Percentiles rank a stretch among this genome's conserved stretches.
Conservation (phyloP, 2,888 invertebrate genomes). For the Lepidocyrtinus sp. region DNA sequence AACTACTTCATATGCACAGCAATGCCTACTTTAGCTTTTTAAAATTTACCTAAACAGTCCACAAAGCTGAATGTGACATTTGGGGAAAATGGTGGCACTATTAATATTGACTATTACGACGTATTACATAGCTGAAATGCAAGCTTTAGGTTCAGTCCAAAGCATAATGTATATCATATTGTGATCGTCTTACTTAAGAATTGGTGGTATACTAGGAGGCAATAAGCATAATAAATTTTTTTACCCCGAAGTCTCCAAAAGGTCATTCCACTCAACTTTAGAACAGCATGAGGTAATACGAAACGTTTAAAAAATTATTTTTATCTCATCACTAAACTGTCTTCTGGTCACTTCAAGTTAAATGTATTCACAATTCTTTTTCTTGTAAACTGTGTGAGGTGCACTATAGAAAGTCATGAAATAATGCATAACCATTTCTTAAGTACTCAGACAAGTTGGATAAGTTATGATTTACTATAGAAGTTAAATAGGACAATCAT, state of each 20-base stretch:
- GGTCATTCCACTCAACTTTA: slow-evolving; percentile 46
- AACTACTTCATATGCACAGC: too few relatives aligned
- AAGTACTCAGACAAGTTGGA: background rate
- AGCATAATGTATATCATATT: too few relatives aligned
- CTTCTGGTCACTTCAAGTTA: background rate
- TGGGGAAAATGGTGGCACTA: too few relatives aligned
- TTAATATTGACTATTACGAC: background rate
- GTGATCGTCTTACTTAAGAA: too few relatives aligned
- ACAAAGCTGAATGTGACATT: too few relatives aligned
- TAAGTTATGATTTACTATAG: background rate
- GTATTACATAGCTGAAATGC: slow-evolving; percentile 28
- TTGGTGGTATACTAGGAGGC: background rate
- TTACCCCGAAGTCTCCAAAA: slow-evolving; percentile 37
- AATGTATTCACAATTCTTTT: background rate
- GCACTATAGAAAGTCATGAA: background rate
- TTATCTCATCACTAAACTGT: too few relatives aligned
- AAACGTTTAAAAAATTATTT: slow-evolving; percentile 40
- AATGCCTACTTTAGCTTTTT: too few relatives aligned
- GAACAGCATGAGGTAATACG: slow-evolving; percentile 51
- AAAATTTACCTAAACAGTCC: too few relatives aligned
- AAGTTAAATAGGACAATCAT: background rate
- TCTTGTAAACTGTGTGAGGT: slow-evolving; percentile 12
- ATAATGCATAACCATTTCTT: background rate
- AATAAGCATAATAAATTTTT: background rate
- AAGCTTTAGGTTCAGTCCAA: too few relatives aligned